Conservation (phyloP, 2,113 vertebrate genomes). For the Malurus melanocephalus region DNA sequence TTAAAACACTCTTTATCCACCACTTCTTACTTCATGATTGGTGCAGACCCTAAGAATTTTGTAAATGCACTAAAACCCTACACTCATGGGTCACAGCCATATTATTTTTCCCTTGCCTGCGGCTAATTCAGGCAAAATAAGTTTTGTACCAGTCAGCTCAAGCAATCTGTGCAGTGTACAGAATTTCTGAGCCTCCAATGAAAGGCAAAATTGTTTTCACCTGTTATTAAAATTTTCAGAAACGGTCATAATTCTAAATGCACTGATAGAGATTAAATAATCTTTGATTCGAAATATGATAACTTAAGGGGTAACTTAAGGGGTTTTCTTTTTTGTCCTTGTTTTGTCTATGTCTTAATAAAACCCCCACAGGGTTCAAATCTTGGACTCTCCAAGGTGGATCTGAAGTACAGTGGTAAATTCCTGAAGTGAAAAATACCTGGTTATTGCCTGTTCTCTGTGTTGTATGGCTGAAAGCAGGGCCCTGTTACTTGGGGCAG, state of each 20-base stretch:
- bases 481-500: not conserved
- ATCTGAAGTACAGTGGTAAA: not conserved
- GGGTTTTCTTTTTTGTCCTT: not conserved
- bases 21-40: fast-evolving
- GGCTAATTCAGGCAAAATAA: not conserved
- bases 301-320: not conserved
- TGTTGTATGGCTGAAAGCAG: not conserved
- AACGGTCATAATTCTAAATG: not conserved
- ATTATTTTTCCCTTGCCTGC: not conserved
- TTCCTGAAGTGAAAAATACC: not conserved
- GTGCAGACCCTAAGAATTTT: not conserved
- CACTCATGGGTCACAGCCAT: not conserved
- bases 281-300: not conserved
- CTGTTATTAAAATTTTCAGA: not conserved
- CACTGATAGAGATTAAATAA: not conserved
- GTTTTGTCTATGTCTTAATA: not conserved
- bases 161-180: not conserved
- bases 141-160: not conserved
- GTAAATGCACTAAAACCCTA: not conserved
- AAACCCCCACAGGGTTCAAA: not conserved
- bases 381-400: not conserved
- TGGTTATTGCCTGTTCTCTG: not conserved
- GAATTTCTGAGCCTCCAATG: not conserved
- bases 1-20: not conserved
- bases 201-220: not conserved